Percentiles rank a stretch among this genome's conserved stretches.
These are phyloP conservation scores for Litocranius walleri DNA, from an alignment of 2,113 vertebrate genomes.

Conservation along the genomic window DNA sequence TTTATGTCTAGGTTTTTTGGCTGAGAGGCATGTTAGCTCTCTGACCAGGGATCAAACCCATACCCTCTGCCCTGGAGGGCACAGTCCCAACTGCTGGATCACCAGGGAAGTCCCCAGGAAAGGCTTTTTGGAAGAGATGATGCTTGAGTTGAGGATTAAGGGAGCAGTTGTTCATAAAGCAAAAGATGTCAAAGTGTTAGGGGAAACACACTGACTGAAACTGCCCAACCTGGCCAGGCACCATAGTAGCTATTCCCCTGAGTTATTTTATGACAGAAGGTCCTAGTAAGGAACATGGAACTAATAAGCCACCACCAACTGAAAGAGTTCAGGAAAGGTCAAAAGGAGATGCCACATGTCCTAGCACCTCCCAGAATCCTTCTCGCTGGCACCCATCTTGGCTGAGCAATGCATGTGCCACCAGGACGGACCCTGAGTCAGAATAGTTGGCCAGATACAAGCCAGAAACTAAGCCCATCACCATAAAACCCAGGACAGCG, in stretches of 20 bases:
- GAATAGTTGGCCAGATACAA: background rate
- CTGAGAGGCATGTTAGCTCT: background rate
- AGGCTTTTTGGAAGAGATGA: background rate
- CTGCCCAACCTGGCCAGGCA: background rate
- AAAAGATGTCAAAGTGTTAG: background rate
- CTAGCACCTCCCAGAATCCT: background rate
- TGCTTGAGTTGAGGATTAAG: background rate
- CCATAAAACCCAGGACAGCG: background rate
- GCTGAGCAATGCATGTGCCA: background rate
- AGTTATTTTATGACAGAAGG: background rate
- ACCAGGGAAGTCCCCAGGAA: background rate
- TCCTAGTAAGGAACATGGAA: background rate
- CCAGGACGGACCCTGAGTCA: background rate
- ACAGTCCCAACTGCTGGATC: background rate
- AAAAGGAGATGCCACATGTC: background rate
- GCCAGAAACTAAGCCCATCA: background rate
- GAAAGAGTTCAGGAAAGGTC: background rate
- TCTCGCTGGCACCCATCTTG: background rate
- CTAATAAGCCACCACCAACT: background rate
- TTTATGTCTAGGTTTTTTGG: background rate
- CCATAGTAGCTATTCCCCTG: background rate
- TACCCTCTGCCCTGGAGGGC: background rate
- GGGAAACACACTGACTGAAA: background rate
- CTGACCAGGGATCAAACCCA: background rate
- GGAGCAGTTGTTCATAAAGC: background rate